Base-by-base conservation (phyloP, 2,113 vertebrate species). In the Zosterops hypoxanthus region DNA sequence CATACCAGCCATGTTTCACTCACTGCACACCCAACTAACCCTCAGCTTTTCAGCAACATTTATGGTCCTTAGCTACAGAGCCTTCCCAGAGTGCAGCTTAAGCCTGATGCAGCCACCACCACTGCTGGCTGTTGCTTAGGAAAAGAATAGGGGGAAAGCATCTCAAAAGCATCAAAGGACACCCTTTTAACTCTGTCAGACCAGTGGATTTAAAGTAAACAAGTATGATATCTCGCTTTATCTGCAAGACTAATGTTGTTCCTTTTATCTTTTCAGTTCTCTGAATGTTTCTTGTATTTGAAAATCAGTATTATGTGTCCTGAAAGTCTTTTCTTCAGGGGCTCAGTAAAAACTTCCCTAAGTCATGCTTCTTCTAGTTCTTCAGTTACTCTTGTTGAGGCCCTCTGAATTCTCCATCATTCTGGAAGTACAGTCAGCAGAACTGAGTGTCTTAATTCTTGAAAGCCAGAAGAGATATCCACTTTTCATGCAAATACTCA, bases 1-100 rank as follows among this genome's bases (percentile, higher is more conserved):
- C 42, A 17, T 2, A 14, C 34, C 52, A 29, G 29, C 42, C 0
- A 0, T 25, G n/a, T 33, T 23, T 47, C 49, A 47, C 8, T 18
- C 1, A 0, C 68, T 73, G n/a, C 11, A 3, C 28, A 28, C n/a
- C 39, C 49, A 28, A 8, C 42, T 29, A 57, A 29, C 82, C 29
- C 52, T 49, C 82, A 41, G 34, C 42, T 24, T 26, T 24, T 11
- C 24, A 24, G 23, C 29, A 47, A 2, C 2, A 19, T 56, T 56
- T n/a, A 23, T 39, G n/a, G 23, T 13, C 29, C 12, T n/a, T 10
- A n/a, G n/a, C 24, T 49, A 11, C 50, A n/a, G 68, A 33, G 22
- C 20, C 24, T 34, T 56, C 24, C 14, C 29, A 75, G 42, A 49
- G 42, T 16, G 10, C 60, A 85, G 24, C 29, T 24, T 13, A 29